Percentiles rank a stretch among this genome's conserved stretches.
These are phyloP conservation scores for Lophochroa leadbeateri DNA, from an alignment of 2,113 vertebrate genomes.

Conservation along the genomic window DNA sequence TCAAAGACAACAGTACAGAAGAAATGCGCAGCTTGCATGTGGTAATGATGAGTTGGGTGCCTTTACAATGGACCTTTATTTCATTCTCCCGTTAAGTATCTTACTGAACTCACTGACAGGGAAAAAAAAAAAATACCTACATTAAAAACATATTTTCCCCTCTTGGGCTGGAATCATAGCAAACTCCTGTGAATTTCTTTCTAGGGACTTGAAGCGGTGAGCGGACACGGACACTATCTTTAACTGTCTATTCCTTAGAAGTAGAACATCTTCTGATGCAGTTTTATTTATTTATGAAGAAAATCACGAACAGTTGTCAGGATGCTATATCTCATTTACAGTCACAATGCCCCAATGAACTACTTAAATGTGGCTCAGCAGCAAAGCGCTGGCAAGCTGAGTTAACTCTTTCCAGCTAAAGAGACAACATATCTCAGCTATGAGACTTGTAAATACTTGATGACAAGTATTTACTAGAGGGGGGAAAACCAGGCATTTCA, in stretches of 20 bases:
- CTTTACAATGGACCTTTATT: constrained; percentile 68
- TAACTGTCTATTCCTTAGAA: constrained; percentile 66
- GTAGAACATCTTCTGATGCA: constrained; percentile 40
- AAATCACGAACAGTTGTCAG: constrained; percentile 55
- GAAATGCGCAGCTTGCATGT: constrained; percentile 52
- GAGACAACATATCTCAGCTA: neutral
- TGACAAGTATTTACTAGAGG: neutral
- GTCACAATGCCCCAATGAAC: constrained; percentile 58
- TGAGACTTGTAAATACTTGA: neutral
- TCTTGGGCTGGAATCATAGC: constrained; percentile 24
- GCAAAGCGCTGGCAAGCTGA: neutral
- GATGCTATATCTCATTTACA: constrained; percentile 63
- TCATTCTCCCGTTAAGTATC: constrained; percentile 13
- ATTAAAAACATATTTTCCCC: constrained; percentile 50
- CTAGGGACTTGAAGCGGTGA: neutral
- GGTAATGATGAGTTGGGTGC: constrained; percentile 68
- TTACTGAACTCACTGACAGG: constrained; percentile 54
- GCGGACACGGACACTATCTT: neutral
- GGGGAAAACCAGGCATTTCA: neutral
- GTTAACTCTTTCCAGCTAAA: constrained; percentile 58
- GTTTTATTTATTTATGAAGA: constrained; percentile 74
- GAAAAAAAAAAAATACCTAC: neutral
- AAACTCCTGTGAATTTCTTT: neutral
- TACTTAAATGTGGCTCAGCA: constrained; percentile 54
- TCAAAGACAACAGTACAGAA: constrained; percentile 38